Evolutionary conservation across 2,888 invertebrate species (phyloP), one percentile per base, ranked within the genome.

Genomic region (Lasioglossum leucozonium): DNA sequence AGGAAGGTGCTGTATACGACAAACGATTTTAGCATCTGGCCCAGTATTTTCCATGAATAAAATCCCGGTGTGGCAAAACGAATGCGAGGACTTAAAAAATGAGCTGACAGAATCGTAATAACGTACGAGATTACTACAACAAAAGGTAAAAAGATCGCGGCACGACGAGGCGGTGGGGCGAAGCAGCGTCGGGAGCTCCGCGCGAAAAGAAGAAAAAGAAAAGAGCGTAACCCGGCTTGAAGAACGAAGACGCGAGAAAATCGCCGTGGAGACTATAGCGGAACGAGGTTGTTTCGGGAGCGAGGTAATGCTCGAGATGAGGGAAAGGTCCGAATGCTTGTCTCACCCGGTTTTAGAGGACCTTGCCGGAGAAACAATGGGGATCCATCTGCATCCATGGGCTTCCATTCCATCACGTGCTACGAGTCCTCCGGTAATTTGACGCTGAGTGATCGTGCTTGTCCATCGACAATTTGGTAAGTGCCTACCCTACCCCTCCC

Each of bases 401-500:
- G 79, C 88, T 85, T 89, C 92, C 91, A 90, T 93, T 92, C 81
- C 85, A 83, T 84, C 82, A 86, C 65, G 74, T 42, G 55, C 62
- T 22, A 44, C 72, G 74, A 51, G 67, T 34, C 67, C 51, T 74
- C 79, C 80, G 82, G 87, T 86, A 89, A 88, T 83, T 85, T 79
- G 85, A 90, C 84, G 87, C 83, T 77, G 85, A 87, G 88, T 81
- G 89, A 91, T 86, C 87, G 88, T 82, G 86, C 89, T 85, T 89
- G 88, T 91, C 91, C 91, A 91, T 92, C 90, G 90, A 87, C 88
- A 89, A 89, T 91, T 91, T 91, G 90, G 91, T 92, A 93, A 93
- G 92, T 93, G 91, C 88, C 81, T 86, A 86, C 88, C 79, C 82
- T 84, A 44, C 58, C 67, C 42, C 81, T 67, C 80, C 40, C 65